A percentile compares a stretch with the other conserved stretches of the same genome.
These are phyloP conservation scores for Rhamphomyia laevipes DNA, from an alignment of 2,888 invertebrate genomes.

Conservation along the genomic window DNA sequence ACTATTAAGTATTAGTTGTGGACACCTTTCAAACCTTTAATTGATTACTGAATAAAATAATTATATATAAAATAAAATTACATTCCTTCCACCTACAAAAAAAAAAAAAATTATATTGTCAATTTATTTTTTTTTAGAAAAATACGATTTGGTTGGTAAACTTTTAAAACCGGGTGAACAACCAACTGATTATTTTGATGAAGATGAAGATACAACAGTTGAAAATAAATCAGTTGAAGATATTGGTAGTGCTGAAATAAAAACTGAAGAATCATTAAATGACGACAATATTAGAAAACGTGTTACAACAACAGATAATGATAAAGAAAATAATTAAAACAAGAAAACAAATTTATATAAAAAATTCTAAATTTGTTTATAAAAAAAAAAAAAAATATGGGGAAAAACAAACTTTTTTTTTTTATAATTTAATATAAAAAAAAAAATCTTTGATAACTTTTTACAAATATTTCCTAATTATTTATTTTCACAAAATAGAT, in stretches of 20 bases:
- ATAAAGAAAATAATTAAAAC: not conserved
- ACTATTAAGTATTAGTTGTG: too few species aligned
- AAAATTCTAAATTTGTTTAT: too few species aligned
- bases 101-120: not conserved
- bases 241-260: not conserved
- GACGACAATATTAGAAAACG: not conserved
- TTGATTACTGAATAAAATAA: too few species aligned
- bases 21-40: too few species aligned
- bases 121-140: slow-evolving; percentile 49
- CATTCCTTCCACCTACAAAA: not conserved
- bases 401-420: too few species aligned
- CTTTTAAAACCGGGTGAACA: slow-evolving; percentile 84
- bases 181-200: slow-evolving; percentile 82
- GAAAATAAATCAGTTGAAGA: slow-evolving; percentile 10
- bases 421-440: too few species aligned
- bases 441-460: too few species aligned
- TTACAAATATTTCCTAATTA: too few species aligned
- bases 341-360: too few species aligned
- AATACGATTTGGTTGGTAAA: slow-evolving; percentile 83
- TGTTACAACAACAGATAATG: not conserved
- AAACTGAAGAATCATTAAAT: not conserved
- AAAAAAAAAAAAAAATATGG: too few species aligned
- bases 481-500: too few species aligned
- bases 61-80: not conserved
- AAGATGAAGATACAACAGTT: slow-evolving; percentile 45